phyloP scores from a whole-genome alignment of 2,113 vertebrate species.

The Tapirus terrestris region DNA sequence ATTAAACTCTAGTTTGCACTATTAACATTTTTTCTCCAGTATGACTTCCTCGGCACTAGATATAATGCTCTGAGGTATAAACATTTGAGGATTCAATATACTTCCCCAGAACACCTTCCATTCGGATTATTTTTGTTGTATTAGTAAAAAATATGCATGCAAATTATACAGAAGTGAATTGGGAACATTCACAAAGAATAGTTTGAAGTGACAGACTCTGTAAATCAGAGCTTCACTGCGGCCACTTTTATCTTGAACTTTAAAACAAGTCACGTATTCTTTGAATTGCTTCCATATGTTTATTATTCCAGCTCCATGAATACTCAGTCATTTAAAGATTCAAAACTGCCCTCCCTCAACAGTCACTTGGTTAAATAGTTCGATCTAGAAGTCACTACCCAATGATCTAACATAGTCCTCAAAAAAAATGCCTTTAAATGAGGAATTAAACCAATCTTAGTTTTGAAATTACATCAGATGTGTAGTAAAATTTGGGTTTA shows the following conservation, averaged over 20 bases:
- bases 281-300: neutral
- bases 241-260: conserved; percentile 48
- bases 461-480: neutral
- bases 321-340: neutral
- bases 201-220: neutral
- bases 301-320: neutral
- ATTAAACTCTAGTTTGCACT: neutral
- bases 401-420: neutral
- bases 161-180: neutral
- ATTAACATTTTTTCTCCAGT: neutral
- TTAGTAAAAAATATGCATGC: neutral
- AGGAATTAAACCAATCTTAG: neutral
- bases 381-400: neutral
- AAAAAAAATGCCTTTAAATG: neutral
- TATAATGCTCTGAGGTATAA: neutral
- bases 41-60: neutral
- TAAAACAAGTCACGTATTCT: neutral
- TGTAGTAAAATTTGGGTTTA: neutral
- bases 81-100: neutral
- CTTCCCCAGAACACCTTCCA: neutral
- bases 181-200: neutral
- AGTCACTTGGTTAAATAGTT: neutral
- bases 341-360: neutral
- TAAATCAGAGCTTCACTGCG: neutral
- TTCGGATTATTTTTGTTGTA: neutral